Percentiles rank a stretch among this genome's conserved stretches.
phyloP scores from a whole-genome alignment of 2,113 vertebrate species.

The Antechinus flavipes region DNA sequence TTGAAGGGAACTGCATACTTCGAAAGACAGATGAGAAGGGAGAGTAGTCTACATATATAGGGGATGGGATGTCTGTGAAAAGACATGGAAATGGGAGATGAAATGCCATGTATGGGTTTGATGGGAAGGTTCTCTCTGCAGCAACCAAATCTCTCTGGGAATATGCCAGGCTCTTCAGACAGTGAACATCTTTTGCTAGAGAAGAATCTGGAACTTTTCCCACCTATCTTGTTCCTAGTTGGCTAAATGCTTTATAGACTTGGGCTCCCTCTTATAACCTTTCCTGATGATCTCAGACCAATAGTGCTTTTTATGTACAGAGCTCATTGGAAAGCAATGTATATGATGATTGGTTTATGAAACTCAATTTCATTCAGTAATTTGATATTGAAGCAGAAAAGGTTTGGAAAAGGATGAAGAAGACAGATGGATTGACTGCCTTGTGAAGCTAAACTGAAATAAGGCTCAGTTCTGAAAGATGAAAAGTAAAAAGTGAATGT shows the following conservation, averaged over 20 bases:
- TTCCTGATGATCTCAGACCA: constrained; percentile 31
- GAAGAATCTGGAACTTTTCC: constrained; percentile 36
- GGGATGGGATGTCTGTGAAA: background rate
- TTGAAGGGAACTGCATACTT: background rate
- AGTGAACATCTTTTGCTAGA: constrained; percentile 27
- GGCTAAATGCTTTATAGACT: constrained; percentile 7
- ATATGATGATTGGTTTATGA: constrained; percentile 28
- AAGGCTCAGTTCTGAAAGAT: background rate
- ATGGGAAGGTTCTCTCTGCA: constrained; percentile 15
- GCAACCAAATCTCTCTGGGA: constrained; percentile 42
- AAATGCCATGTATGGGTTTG: constrained; percentile 14
- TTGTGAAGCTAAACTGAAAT: background rate
- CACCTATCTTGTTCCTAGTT: constrained; percentile 21
- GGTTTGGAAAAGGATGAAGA: constrained; percentile 15
- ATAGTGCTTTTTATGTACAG: background rate
- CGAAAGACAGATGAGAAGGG: background rate
- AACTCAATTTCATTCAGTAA: constrained; percentile 13
- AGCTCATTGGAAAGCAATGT: constrained; percentile 3
- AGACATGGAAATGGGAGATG: background rate
- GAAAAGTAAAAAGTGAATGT: background rate
- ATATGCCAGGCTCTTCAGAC: background rate
- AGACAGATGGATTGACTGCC: background rate
- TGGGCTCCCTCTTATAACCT: background rate
- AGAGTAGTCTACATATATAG: background rate
- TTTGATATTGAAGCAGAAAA: constrained; percentile 37